Evolutionary conservation across 2,113 vertebrate genomes (phyloP).

Genomic region (Xyliphius kryptos): DNA sequence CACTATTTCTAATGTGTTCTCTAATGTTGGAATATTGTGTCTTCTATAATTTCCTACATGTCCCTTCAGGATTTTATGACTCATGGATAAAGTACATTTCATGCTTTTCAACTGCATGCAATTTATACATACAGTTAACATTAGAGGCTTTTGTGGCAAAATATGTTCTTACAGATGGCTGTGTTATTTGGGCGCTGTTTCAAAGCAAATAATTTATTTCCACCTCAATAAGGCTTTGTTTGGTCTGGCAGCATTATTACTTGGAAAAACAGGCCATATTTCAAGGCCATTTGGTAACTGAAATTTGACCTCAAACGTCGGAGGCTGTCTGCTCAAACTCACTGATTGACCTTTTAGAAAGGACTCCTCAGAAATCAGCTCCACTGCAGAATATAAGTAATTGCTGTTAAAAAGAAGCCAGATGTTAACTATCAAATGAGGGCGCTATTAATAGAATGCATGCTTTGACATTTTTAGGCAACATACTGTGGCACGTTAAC

Average conservation of each 20-base stretch:
- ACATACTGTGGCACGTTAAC: too few relatives aligned
- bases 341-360: conserved; percentile 52
- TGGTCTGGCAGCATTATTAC: conserved; percentile 27
- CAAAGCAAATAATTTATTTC: conserved; percentile 10
- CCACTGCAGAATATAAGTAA: conserved; percentile 21
- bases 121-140: neutral
- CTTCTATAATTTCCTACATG: too few relatives aligned
- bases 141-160: neutral
- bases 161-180: conserved; percentile 4
- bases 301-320: conserved; percentile 52
- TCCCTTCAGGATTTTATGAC: too few relatives aligned
- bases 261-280: conserved; percentile 19
- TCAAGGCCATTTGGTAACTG: conserved; percentile 14
- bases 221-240: conserved; percentile 35
- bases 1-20: conserved; percentile 18
- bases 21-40: too few relatives aligned
- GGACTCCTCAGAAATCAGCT: conserved; percentile 47
- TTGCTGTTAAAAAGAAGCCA: conserved; percentile 48
- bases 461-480: too few relatives aligned
- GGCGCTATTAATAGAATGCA: too few relatives aligned
- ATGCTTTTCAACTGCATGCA: too few relatives aligned
- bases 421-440: conserved; percentile 62
- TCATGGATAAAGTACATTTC: too few relatives aligned
- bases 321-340: conserved; percentile 40
- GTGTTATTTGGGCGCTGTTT: conserved; percentile 12